Evolutionary conservation across 2,797 vertebrate genomes (phyloP), one percentile per base, ranked within the genome.

Genomic region (Gallinago stenura): DNA sequence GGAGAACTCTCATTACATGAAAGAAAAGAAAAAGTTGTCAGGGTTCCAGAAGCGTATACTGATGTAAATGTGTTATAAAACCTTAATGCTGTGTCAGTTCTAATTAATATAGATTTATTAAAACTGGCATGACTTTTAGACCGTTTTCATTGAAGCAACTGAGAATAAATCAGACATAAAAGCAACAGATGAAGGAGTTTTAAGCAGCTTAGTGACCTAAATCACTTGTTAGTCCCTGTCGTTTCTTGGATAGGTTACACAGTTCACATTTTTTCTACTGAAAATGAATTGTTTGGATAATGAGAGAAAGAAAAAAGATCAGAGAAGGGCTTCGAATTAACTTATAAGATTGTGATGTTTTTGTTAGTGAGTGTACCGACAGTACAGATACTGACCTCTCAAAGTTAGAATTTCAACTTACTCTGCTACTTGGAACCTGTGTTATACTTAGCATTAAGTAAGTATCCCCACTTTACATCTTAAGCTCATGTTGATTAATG

Each of bases 61-160:
- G 66, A 48, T 96, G 19, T 77, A 90, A 91, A 72, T 88, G 17
- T 93, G 45, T 86, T 80, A 78, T 90, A 82, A 95, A 97, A 79
- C 33, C 56, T 87, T 75, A 94, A 43, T 87, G 48, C 61, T 56
- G 1, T 39, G 43, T 95, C 87, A 71, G 15, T 92, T 97, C 50
- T 94, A 96, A 88, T 95, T 94, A 97, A 92, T 92, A 91, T 10
- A 60, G 33, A 50, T 77, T 90, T 96, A 76, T 88, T 87, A 89
- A 87, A 89, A 72, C n/a, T 70, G 64, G 12, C 33, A 35, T 95
- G 75, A 90, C 30, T 95, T 92, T 89, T 89, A 86, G 48, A 82
- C 61, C 35, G 50, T 89, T 94, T 96, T 95, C 51, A 77, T 58
- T 94, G 86, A 93, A 95, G 26, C 39, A 95, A 85, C 51, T 93